Conservation (phyloP, 30 jellyfish, hydroid and myxozoan species). For the Euphysa ruthae region DNA sequence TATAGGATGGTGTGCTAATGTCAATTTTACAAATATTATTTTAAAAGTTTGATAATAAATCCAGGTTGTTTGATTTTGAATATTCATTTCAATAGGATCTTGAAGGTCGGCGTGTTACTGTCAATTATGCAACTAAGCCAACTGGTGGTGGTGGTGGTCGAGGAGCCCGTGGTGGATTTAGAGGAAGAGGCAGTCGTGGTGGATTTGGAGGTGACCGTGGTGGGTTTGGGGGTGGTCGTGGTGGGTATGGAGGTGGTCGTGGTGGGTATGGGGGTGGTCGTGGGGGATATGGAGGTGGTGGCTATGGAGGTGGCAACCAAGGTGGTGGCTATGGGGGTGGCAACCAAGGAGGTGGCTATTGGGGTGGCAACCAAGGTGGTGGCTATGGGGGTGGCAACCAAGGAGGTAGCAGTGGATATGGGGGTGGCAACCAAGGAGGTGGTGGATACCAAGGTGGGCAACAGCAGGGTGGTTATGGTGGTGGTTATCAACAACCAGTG, state of each 20-base stretch:
- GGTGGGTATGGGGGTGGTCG: background rate
- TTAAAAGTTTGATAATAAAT: too few relatives aligned
- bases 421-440: slow-evolving; percentile 22
- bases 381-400: slow-evolving; percentile 12
- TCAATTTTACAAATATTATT: slow-evolving; percentile 18
- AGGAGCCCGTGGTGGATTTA: slow-evolving; percentile 23
- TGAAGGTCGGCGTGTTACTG: slow-evolving; percentile 34
- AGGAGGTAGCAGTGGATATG: slow-evolving; percentile 3
- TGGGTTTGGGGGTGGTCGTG: slow-evolving; percentile 26
- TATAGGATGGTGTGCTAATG: slow-evolving; percentile 6
- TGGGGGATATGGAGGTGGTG: slow-evolving; percentile 12
- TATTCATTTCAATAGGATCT: background rate
- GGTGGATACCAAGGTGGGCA: background rate
- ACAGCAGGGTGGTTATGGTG: slow-evolving; percentile 6
- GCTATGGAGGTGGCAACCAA: slow-evolving; percentile 12
- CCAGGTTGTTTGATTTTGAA: too few relatives aligned
- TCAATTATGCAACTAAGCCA: slow-evolving; percentile 36
- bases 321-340: slow-evolving; percentile 29
- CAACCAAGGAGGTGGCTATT: slow-evolving; percentile 10
- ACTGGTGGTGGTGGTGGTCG: slow-evolving; percentile 32
- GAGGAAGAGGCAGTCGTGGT: slow-evolving; percentile 38
- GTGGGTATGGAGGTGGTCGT: slow-evolving; percentile 13
- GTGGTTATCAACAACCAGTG: slow-evolving; percentile 4
- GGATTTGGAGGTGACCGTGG: slow-evolving; percentile 24
- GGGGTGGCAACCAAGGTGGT: background rate